Conservation (phyloP, 2,797 vertebrate genomes). For the Staurois parvus region DNA sequence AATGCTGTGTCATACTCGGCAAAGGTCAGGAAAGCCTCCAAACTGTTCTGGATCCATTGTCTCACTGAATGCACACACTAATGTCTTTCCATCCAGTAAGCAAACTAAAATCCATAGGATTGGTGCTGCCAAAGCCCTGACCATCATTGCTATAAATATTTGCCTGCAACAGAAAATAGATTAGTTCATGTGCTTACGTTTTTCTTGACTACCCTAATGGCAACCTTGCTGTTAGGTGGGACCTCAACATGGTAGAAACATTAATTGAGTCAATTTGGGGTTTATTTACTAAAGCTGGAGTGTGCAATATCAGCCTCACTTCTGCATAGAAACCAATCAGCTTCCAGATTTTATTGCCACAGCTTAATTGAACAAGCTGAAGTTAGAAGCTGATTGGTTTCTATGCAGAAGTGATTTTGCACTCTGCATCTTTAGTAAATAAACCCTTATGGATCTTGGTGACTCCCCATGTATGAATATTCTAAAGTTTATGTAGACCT, state of each 20-base stretch:
- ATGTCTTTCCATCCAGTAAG: slow-evolving; percentile 33
- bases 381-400: too few species aligned
- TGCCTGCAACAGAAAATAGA: slow-evolving; percentile 22
- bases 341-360: too few species aligned
- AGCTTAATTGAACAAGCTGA: too few species aligned
- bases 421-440: too few species aligned
- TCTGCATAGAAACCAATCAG: too few species aligned
- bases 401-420: too few species aligned
- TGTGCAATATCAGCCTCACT: too few species aligned
- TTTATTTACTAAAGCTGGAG: too few species aligned
- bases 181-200: background rate
- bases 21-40: slow-evolving; percentile 38
- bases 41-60: slow-evolving; percentile 41
- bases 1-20: background rate
- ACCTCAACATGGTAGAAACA: background rate
- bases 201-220: background rate
- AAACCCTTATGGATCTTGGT: too few species aligned
- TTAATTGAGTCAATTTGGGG: too few species aligned
- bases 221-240: background rate
- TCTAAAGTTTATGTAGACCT: too few species aligned
- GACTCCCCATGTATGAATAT: too few species aligned
- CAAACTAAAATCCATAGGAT: slow-evolving; percentile 37
- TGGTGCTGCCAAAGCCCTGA: slow-evolving; percentile 28
- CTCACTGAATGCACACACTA: slow-evolving; percentile 49
- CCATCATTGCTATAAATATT: slow-evolving; percentile 28